Evolutionary conservation across 2,113 vertebrate species (phyloP).

Genomic region (Axis porcinus): DNA sequence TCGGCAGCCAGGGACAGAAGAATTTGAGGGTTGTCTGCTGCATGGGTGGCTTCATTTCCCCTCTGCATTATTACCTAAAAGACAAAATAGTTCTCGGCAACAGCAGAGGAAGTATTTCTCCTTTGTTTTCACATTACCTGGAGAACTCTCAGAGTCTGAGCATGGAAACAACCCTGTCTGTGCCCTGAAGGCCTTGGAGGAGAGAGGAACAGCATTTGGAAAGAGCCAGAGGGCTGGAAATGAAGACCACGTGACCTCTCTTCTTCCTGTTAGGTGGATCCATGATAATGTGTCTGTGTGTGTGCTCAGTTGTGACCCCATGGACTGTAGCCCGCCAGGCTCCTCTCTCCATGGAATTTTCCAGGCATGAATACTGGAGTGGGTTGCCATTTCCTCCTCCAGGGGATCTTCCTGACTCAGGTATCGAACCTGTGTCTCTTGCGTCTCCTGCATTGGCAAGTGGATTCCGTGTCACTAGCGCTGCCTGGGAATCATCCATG

Average conservation of each 20-base stretch:
- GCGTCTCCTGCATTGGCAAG: neutral
- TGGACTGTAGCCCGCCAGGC: accelerated
- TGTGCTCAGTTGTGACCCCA: neutral
- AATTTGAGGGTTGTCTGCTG: neutral
- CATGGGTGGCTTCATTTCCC: neutral
- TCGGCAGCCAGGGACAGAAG: neutral
- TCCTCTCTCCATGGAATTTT: neutral
- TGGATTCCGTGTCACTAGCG: neutral
- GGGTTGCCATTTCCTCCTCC: neutral
- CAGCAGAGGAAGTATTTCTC: neutral
- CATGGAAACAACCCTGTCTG: neutral
- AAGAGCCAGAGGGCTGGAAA: neutral
- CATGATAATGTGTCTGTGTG: neutral
- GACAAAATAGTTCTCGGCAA: neutral
- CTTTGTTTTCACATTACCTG: neutral
- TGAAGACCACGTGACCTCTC: neutral
- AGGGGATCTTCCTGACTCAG: neutral
- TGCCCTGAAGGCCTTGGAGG: neutral
- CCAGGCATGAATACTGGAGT: neutral
- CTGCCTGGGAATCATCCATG: neutral
- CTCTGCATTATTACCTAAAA: neutral
- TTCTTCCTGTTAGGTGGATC: neutral
- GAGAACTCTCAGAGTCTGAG: neutral
- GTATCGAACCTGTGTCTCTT: neutral
- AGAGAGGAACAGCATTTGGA: neutral